Evolutionary conservation across 2,113 vertebrate species (phyloP).

Genomic region (Myanophis thanlyinensis): DNA sequence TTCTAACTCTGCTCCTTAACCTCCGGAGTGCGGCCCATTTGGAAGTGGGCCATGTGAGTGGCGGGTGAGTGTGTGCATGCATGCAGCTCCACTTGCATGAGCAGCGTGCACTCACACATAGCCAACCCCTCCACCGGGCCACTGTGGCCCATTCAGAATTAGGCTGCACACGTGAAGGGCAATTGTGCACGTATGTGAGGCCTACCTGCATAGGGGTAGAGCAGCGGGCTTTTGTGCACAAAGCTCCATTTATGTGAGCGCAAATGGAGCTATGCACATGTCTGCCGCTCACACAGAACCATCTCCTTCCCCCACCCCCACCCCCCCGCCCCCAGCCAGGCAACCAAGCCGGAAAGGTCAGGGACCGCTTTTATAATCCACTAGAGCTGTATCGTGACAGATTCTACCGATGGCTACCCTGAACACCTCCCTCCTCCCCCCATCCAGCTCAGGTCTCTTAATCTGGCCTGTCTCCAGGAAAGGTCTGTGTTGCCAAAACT

Average conservation of each 20-base stretch:
- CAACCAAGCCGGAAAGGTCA: neutral
- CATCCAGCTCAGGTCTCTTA: neutral
- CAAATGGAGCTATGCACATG: neutral
- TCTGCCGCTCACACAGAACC: neutral
- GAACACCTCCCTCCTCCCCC: neutral
- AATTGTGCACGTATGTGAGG: too few species aligned
- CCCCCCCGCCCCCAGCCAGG: accelerated
- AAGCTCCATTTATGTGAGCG: neutral
- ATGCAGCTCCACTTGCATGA: neutral
- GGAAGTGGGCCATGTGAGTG: too few species aligned
- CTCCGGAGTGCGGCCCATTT: too few species aligned
- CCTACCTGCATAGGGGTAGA: neutral
- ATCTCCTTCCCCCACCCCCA: too few species aligned
- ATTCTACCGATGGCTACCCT: neutral
- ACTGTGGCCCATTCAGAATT: neutral
- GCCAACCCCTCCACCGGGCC: neutral
- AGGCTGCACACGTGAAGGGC: too few species aligned
- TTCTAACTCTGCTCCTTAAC: neutral
- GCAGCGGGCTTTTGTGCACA: neutral
- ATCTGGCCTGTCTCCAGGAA: neutral
- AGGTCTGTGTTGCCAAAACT: neutral
- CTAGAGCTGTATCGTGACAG: neutral
- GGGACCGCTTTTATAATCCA: neutral
- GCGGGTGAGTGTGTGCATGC: too few species aligned
- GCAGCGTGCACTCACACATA: too few species aligned